These are phyloP conservation scores for Pachyrhynchus sulphureomaculatus DNA, from an alignment of 1,140 invertebrate genomes.

Conservation along the genomic window DNA sequence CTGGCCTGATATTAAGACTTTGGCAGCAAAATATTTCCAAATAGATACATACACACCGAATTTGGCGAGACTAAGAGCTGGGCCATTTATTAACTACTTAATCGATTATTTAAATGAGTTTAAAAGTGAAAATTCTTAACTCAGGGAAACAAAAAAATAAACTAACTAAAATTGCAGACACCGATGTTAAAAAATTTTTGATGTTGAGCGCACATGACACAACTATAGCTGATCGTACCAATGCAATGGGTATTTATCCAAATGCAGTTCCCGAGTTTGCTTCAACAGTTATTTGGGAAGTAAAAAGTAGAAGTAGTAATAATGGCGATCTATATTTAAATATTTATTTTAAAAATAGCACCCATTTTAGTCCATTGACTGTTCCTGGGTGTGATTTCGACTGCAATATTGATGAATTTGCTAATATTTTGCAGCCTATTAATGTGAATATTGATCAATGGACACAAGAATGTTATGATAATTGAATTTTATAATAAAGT, in stretches of 20 bases:
- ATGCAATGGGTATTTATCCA: slow-evolving; percentile 72
- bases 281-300: slow-evolving; percentile 70
- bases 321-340: slow-evolving; percentile 49
- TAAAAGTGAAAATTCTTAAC: background rate
- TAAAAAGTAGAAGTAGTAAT: slow-evolving; percentile 50
- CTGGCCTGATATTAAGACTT: slow-evolving; percentile 53
- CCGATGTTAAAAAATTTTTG: slow-evolving; percentile 49
- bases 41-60: slow-evolving; percentile 49
- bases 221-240: slow-evolving; percentile 73
- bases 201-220: slow-evolving; percentile 66
- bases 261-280: slow-evolving; percentile 70
- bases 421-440: slow-evolving; percentile 39
- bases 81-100: slow-evolving; percentile 59
- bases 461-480: slow-evolving; percentile 29
- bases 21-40: slow-evolving; percentile 56
- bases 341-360: slow-evolving; percentile 64
- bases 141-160: background rate
- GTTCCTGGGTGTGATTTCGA: slow-evolving; percentile 59
- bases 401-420: slow-evolving; percentile 61
- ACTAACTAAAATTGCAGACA: background rate
- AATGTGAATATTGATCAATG: slow-evolving; percentile 22
- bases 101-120: slow-evolving; percentile 18
- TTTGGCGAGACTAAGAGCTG: slow-evolving; percentile 59
- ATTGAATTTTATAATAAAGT: no score
- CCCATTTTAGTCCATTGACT: slow-evolving; percentile 54